Base-by-base conservation (phyloP, 2,113 vertebrate species). In the Phaethornis superciliosus region DNA sequence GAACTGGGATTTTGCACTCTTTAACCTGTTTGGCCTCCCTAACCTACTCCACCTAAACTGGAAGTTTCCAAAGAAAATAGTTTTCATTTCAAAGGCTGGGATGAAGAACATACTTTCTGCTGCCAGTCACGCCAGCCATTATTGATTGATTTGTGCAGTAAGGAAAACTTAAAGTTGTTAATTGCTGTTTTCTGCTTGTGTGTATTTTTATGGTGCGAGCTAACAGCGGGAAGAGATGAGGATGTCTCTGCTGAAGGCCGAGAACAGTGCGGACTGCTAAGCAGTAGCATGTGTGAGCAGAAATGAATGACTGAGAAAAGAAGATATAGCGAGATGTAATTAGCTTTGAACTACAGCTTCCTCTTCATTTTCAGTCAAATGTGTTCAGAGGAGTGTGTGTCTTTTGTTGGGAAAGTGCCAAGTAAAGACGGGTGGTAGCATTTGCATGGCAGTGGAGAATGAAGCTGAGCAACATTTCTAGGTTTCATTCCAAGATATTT, bases 131-230 rank as follows among this genome's bases (percentile, higher is more conserved):
- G 87, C 21, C 56, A 96, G 85, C 81, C 96, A 86, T 91, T 93
- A 89, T 71, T 94, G 75, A 90, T 67, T 62, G 91, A 96, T 90
- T 89, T 68, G 68, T 90, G 89, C 93, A 85, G 68, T 91, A 94
- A 95, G 68, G 79, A 95, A 68, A 95, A 89, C 90, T 93, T 72
- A 74, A 54, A 96, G 87, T 89, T 95, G 88, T 78, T 94, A 96
- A 93, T 92, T 96, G 87, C 89, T 96, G 94, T 88, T 95, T 96
- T 91, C 44, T 95, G 70, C 84, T 95, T 93, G 75, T 85, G 75
- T 93, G 60, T 95, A 96, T 94, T 96, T 96, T 96, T 96, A 94
- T 91, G 67, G 89, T 94, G 91, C 55, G 88, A 92, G 70, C 58
- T 90, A 93, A 91, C 65, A 24, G 85, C 81, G 91, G 89, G 80